A percentile compares a stretch with the other conserved stretches of the same genome.
phyloP scores from a whole-genome alignment of 2,113 vertebrate genomes.

The Corvus hawaiiensis region DNA sequence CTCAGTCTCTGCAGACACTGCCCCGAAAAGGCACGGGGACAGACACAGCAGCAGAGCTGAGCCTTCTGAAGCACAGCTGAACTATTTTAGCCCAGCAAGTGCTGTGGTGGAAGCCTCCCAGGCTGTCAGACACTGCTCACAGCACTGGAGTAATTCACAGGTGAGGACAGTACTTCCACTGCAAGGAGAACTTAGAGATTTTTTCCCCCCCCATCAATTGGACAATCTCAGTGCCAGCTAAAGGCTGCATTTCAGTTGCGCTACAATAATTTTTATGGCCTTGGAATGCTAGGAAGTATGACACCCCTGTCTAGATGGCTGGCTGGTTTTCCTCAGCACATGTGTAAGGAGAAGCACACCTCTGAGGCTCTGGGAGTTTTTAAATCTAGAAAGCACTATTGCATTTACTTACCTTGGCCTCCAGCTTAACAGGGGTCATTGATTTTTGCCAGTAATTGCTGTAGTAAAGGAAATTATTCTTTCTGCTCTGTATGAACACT shows the following conservation, averaged over 20 bases:
- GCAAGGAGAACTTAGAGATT: not conserved
- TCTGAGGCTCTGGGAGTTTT: slow-evolving; percentile 2
- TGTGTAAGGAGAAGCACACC: not conserved
- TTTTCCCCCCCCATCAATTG: not conserved
- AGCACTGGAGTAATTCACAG: not conserved
- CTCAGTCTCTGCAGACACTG: not conserved
- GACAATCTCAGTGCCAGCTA: not conserved
- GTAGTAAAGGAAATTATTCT: slow-evolving; percentile 39
- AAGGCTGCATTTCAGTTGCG: not conserved
- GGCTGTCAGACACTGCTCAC: not conserved
- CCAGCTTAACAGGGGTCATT: slow-evolving; percentile 6
- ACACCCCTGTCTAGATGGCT: not conserved
- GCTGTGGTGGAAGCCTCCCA: not conserved
- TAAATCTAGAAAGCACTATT: slow-evolving; percentile 3
- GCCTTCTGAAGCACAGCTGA: not conserved
- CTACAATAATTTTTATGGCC: not conserved
- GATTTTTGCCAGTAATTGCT: slow-evolving; percentile 53
- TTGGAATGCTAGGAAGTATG: not conserved
- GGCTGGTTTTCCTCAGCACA: not conserved
- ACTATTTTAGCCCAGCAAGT: not conserved
- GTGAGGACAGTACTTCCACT: not conserved
- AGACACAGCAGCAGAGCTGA: not conserved
- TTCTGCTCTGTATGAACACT: not conserved
- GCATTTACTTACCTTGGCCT: slow-evolving; percentile 23
- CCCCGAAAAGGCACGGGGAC: not conserved